Base-by-base conservation (phyloP, 1,140 invertebrate species). In the Brachionus koreanus region DNA sequence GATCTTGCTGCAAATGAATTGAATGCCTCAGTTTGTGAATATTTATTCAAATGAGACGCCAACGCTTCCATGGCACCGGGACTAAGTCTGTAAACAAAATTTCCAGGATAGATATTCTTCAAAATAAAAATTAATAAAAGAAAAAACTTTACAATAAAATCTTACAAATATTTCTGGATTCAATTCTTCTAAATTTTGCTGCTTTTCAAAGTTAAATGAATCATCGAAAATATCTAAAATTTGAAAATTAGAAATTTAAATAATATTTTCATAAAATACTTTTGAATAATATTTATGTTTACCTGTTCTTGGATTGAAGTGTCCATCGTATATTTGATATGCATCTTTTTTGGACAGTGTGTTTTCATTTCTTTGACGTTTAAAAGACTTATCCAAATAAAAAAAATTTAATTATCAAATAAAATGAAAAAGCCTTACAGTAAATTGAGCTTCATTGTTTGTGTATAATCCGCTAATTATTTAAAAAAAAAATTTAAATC, bases 141-240 rank as follows among this genome's bases (percentile, higher is more conserved):
- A 29, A 37, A 37, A 69, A 5, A 43, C 9, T 74, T 9, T 10
- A 23, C n/a, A n/a, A n/a, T n/a, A n/a, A 23, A 74, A 46, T 29
- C 10, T 74, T 74, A 74, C 69, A 46, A 74, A 74, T 46, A 74
- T 74, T 74, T 43, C 37, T 10, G 39, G 23, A 46, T 74, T 74
- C 23, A 46, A 16, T 74, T 74, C 43, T 46, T 74, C 69, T 5
- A 33, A 9, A 39, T 37, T 42, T 72, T 72, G 0, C 3, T 13
- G 9, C 4, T 42, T 46, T 46, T 74, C 42, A 25, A 2, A 43
- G 5, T 74, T 12, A 29, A 46, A 46, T 46, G 42, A 46, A 13
- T 74, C 69, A 74, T 74, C 42, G 12, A 46, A 74, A 74, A 29
- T 5, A 74, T 43, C 69, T 74, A 67, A 5, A 35, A 35, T 67